Evolutionary conservation across 2,797 vertebrate species (phyloP), one percentile per base, ranked within the genome.

Genomic region (Pipistrellus kuhlii): DNA sequence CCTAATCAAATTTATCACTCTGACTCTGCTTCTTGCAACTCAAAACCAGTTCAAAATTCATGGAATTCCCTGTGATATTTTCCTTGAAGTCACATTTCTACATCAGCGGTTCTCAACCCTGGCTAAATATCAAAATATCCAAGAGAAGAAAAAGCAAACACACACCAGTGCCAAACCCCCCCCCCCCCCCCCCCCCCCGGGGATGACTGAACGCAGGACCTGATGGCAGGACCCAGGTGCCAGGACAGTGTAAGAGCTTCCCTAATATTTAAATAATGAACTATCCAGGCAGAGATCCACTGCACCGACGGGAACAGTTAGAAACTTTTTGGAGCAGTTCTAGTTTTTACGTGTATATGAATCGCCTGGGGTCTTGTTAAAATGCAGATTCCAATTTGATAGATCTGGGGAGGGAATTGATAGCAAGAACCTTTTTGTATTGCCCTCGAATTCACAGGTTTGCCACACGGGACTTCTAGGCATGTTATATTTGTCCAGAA

Each of bases 31-130:
- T 64, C 81, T 77, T 48, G 59, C 21, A 90, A 46, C 53, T 90
- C 35, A 55, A 88, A 91, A 77, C 27, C 23, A 83, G 59, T 85
- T 95, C 17, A 83, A 85, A 92, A 85, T 76, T 64, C 32, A 41
- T 76, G 38, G 59, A 73, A 72, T 83, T 88, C 35, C 86, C 44
- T 27, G 41, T 48, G 64, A 55, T 68, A 88, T 27, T 95, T 94
- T 92, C n/a, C 48, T 96, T 88, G 85, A 88, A 89, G 25, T 90
- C 81, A 93, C 9, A 94, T 41, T 35, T 51, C 48, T 86, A 41
- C 55, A 3, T 62, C 23, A 41, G 15, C 76, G 64, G n/a, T 90
- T 94, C 75, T 88, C 84, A 72, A 48, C 14, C 32, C 55, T 84
- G 53, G 72, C 85, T 92, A 83, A 69, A 76, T 6, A 90, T 66